These are phyloP conservation scores for Diceros bicornis DNA, from an alignment of 2,797 vertebrate species.

Conservation along the genomic window DNA sequence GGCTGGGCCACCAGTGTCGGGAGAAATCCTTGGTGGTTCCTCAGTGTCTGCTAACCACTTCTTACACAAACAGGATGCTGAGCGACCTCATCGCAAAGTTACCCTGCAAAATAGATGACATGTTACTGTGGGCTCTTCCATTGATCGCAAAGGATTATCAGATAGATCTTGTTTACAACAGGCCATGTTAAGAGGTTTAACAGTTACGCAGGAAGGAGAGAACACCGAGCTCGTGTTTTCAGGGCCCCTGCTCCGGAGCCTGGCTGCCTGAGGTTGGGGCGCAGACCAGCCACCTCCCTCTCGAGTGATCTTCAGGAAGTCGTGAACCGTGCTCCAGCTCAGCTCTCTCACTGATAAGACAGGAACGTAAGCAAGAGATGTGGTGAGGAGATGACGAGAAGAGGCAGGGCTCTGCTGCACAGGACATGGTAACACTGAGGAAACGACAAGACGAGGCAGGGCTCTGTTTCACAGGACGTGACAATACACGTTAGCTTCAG, in stretches of 20 bases:
- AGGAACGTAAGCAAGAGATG: neutral
- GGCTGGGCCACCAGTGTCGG: neutral
- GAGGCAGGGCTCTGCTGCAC: neutral
- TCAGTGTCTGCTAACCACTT: neutral
- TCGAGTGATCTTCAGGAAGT: neutral
- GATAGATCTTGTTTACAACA: neutral
- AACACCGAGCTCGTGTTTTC: neutral
- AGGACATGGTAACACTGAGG: neutral
- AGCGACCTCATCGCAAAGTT: neutral
- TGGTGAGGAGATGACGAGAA: neutral
- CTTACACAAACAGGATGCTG: neutral
- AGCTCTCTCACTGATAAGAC: neutral
- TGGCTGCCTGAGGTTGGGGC: neutral
- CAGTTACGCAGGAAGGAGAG: constrained; percentile 15
- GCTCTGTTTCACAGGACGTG: neutral
- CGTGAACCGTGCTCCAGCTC: neutral
- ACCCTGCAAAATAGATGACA: neutral
- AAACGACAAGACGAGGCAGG: neutral
- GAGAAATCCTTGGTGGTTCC: neutral
- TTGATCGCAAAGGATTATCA: neutral
- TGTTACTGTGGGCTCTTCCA: neutral
- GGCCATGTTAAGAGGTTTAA: neutral
- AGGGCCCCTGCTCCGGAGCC: neutral
- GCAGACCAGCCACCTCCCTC: neutral
- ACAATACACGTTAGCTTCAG: neutral